These are phyloP conservation scores for Zaprionus africanus DNA, from an alignment of 1,140 invertebrate species.

Conservation along the genomic window DNA sequence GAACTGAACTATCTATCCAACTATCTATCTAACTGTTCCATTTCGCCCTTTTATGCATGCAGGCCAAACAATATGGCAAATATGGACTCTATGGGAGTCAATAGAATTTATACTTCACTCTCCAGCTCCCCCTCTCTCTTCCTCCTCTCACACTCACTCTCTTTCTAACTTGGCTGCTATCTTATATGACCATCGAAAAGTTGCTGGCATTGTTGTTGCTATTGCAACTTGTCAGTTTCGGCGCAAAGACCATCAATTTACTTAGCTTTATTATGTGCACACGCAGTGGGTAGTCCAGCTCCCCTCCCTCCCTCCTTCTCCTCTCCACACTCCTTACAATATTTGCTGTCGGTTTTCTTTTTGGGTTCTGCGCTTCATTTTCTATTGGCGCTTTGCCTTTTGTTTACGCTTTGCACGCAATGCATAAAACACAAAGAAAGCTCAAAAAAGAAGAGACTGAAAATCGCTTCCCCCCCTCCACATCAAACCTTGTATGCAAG, in stretches of 20 bases:
- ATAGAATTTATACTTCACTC: conserved; percentile 7
- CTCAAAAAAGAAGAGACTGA: conserved; percentile 6
- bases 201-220: conserved; percentile 39
- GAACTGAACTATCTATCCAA: conserved; percentile 41
- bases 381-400: conserved; percentile 46
- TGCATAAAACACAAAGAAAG: conserved; percentile 49
- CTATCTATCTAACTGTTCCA: conserved; percentile 33
- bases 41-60: conserved; percentile 11
- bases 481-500: conserved; percentile 52
- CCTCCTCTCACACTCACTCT: background rate
- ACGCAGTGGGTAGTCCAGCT: conserved; percentile 57
- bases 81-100: conserved; percentile 30
- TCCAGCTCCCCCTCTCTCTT: background rate
- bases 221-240: conserved; percentile 78
- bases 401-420: conserved; percentile 78
- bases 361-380: conserved; percentile 35
- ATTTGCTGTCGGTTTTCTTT: conserved; percentile 28
- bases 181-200: conserved; percentile 71
- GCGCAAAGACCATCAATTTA: conserved; percentile 81
- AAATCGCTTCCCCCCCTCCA: conserved; percentile 44
- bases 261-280: conserved; percentile 82
- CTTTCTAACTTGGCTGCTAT: conserved; percentile 28
- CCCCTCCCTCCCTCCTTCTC: background rate
- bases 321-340: conserved; percentile 22
- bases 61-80: conserved; percentile 44